Conservation (phyloP, 1,140 invertebrate species). For the Gryllus bimaculatus region DNA sequence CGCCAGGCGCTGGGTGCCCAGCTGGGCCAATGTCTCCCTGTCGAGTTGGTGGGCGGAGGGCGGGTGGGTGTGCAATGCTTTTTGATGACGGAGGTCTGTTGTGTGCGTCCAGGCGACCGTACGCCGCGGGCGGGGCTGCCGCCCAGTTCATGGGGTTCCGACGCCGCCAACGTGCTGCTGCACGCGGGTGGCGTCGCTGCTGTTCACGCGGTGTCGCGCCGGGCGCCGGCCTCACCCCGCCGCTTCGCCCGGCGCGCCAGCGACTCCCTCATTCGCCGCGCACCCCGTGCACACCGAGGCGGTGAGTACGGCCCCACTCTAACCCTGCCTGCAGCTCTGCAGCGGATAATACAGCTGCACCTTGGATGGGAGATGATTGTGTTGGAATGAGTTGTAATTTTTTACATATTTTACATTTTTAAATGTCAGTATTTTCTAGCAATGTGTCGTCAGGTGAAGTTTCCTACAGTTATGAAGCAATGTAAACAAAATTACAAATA, state of each 20-base stretch:
- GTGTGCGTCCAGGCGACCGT: neutral
- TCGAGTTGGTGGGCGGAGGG: too few species aligned
- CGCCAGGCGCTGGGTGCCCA: too few species aligned
- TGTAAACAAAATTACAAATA: too few species aligned
- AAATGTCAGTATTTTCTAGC: too few species aligned
- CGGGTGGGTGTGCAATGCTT: too few species aligned
- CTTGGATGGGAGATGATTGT: neutral
- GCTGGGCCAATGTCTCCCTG: too few species aligned
- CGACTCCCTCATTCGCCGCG: conserved; percentile 69
- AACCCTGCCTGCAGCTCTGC: neutral
- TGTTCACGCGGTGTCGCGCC: conserved; percentile 55
- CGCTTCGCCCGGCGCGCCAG: conserved; percentile 56
- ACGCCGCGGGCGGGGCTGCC: conserved; percentile 43
- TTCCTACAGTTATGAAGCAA: too few species aligned
- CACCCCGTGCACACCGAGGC: conserved; percentile 88
- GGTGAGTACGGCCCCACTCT: conserved; percentile 31
- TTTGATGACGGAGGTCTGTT: too few species aligned
- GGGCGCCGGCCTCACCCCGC: conserved; percentile 52
- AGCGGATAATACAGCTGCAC: neutral
- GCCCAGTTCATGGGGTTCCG: conserved; percentile 65
- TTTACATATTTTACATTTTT: too few species aligned
- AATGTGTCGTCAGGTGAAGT: too few species aligned
- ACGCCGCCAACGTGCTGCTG: conserved; percentile 61
- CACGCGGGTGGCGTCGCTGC: conserved; percentile 58
- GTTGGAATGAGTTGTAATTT: too few species aligned